These are phyloP conservation scores for Phalacrocorax aristotelis DNA, from an alignment of 2,113 vertebrate genomes.

Conservation along the genomic window DNA sequence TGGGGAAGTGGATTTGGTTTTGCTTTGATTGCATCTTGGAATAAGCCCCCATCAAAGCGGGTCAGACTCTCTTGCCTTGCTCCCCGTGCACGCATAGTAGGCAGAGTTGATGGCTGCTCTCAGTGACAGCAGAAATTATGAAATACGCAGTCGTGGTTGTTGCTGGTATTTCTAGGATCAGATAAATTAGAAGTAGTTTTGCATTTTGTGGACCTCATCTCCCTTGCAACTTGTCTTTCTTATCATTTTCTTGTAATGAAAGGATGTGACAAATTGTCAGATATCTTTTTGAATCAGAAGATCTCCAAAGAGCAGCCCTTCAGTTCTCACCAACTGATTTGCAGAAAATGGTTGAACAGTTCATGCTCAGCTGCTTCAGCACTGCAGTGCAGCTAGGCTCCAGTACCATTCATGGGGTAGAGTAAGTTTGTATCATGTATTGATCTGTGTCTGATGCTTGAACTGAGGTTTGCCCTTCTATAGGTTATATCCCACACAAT, in stretches of 20 bases:
- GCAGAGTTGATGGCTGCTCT: background rate
- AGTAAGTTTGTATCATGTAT: accelerated
- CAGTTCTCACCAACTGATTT: accelerated
- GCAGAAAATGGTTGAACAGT: background rate
- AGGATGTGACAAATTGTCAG: no score
- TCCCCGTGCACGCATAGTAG: accelerated
- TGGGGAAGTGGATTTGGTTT: background rate
- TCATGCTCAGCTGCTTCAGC: background rate
- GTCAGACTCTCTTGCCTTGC: background rate
- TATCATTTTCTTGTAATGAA: background rate
- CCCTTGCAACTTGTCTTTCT: background rate
- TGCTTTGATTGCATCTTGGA: background rate
- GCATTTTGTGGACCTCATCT: background rate
- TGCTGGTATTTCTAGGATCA: background rate
- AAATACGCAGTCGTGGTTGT: accelerated
- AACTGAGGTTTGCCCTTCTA: background rate
- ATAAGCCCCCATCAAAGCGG: accelerated
- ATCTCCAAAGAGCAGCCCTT: background rate
- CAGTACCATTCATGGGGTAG: accelerated
- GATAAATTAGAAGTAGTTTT: background rate
- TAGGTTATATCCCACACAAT: background rate
- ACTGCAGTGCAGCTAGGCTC: background rate
- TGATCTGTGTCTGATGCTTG: background rate
- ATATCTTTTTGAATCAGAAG: background rate
- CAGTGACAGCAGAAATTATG: background rate